Evolutionary conservation across 2,888 invertebrate species (phyloP), one percentile per base, ranked within the genome.

Genomic region (Eilema griseolum): DNA sequence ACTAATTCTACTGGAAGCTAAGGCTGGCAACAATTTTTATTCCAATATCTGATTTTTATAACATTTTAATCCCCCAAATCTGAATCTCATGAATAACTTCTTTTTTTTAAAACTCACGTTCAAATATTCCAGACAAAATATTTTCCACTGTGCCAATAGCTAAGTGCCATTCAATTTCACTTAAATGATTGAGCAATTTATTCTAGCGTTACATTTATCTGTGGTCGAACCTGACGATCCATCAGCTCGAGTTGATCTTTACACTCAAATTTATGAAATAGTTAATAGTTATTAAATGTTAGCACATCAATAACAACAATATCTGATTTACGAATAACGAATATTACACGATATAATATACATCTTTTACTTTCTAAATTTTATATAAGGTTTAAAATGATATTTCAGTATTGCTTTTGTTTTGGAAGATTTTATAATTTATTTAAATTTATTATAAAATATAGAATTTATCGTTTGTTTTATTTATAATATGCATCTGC

Each of bases 331-430:
- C 69, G 62, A 77, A 79, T 73, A 69, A 75, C 67, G 69, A 77
- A 75, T 46, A 66, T n/a, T 71, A 80, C 31, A 71, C 37, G 66
- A 68, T 76, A 77, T 76, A 67, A 62, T 66, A 62, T 66, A 80
- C 61, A 69, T 79, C 76, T 76, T 81, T 82, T 69, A 81, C 70
- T 84, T 75, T 79, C 83, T 85, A 87, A 81, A 79, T 77, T 76
- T 74, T 82, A 84, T 86, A 89, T 82, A 84, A 79, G 82, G 81
- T 83, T 52, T 79, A 88, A 87, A 90, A 89, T 90, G 89, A 91
- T 90, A 90, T 89, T 88, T 86, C 87, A 90, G 82, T 93, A 93
- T 94, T 93, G 93, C 94, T 94, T 93, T 85, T 83, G 75, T 83
- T 84, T 89, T 88, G 88, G 89, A 90, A 91, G 90, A 88, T 88